Base-by-base conservation (phyloP, 2,888 invertebrate species). In the Minunthozetes semirufus region DNA sequence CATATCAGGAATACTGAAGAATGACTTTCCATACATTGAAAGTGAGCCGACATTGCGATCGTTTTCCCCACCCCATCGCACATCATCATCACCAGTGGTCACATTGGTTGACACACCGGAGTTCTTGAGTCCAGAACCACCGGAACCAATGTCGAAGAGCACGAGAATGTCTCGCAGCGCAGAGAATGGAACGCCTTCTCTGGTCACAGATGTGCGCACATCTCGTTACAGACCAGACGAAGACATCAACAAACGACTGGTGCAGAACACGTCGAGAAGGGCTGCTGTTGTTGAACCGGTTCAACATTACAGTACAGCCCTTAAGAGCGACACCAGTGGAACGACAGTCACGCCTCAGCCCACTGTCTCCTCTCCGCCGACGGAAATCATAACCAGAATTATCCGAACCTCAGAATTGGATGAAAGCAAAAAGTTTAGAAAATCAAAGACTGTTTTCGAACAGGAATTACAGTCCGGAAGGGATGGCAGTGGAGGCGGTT, bases 261-360 rank as follows among this genome's bases (percentile, higher is more conserved):
- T 70, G 70, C 33, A 66, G 1, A 48, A 46, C 6, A 70, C 22
- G 48, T 70, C 70, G 70, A 46, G 70, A n/a, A 70, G 70, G 48
- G 70, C 70, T 70, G 70, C 70, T 48, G 48, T 70, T 70, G 70
- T 70, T 70, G 70, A 70, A 70, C 70, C 70, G 1, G 70, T 70
- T 70, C 70, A 70, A 70, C 70, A 70, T 19, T 46, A 48, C 46
- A 70, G 46, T 46, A n/a, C 70, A 70, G 70, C 27, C 70, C 17
- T 42, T 17, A 33, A 61, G n/a, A 33, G 27, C 22, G 46, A 72
- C 9, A 56, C 33, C 50, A 72, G 22, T n/a, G 50, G 13, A 27
- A 33, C 42, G 56, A 1, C 72, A 17, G 38, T 22, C 17, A 29
- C 53, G 22, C n/a, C n/a, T 19, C 50, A 50, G 22, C 22, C 27